Conservation (phyloP, 2,888 invertebrate genomes). For the Abscondita cerata region DNA sequence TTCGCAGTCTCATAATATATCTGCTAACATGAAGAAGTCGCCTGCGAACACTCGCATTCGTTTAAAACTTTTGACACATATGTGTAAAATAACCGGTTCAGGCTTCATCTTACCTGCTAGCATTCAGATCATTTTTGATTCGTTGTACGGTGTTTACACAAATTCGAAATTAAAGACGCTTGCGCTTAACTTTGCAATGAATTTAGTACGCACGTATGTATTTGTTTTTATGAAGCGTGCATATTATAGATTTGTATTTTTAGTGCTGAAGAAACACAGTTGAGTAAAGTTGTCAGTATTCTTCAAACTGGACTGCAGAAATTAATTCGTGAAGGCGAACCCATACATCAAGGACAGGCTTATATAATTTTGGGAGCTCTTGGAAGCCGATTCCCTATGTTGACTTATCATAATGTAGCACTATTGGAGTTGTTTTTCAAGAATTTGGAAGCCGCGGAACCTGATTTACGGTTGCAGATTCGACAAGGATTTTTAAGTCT, state of each 20-base stretch:
- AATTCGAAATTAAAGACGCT: slow-evolving; percentile 82
- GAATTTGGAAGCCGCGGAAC: slow-evolving; percentile 59
- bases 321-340: slow-evolving; percentile 70
- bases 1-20: slow-evolving; percentile 64
- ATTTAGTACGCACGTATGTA: slow-evolving; percentile 81
- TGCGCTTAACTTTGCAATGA: slow-evolving; percentile 82
- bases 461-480: slow-evolving; percentile 54
- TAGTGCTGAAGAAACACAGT: slow-evolving; percentile 68
- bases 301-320: slow-evolving; percentile 77
- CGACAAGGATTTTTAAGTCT: slow-evolving; percentile 55
- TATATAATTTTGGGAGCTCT: slow-evolving; percentile 78
- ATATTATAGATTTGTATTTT: slow-evolving; percentile 35
- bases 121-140: slow-evolving; percentile 88
- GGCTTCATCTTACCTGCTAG: slow-evolving; percentile 80
- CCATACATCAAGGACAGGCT: slow-evolving; percentile 71
- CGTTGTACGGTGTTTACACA: slow-evolving; percentile 82
- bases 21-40: slow-evolving; percentile 73
- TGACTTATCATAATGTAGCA: slow-evolving; percentile 73
- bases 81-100: slow-evolving; percentile 74
- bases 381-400: slow-evolving; percentile 65
- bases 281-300: slow-evolving; percentile 74
- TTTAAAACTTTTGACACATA: slow-evolving; percentile 83
- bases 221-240: neutral
- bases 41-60: slow-evolving; percentile 85
- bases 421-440: slow-evolving; percentile 64